These are phyloP conservation scores for Trogon surrucura DNA, from an alignment of 2,113 vertebrate genomes.

Conservation along the genomic window DNA sequence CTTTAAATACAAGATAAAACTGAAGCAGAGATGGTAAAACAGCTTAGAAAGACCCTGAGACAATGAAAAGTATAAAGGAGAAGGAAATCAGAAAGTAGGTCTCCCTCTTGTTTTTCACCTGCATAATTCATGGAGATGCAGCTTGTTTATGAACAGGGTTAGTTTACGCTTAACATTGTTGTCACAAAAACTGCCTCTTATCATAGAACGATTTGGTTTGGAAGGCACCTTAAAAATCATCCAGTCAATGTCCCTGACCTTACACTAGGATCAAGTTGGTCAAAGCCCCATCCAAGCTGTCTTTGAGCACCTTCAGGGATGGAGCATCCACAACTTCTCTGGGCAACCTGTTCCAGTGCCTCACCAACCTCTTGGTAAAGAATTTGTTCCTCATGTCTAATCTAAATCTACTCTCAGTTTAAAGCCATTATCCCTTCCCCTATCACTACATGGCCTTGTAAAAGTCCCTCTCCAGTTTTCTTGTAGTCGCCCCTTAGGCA, in stretches of 20 bases:
- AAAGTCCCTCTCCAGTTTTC: not conserved
- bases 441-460: not conserved
- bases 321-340: not conserved
- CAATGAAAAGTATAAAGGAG: not conserved
- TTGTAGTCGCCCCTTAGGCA: not conserved
- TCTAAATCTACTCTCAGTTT: not conserved
- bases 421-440: not conserved
- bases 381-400: not conserved
- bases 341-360: not conserved
- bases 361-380: not conserved
- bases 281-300: not conserved
- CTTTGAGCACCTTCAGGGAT: not conserved
- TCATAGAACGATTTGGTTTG: not conserved
- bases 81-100: not conserved
- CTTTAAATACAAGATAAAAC: constrained; percentile 13
- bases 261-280: not conserved
- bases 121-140: not conserved
- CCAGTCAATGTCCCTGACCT: not conserved
- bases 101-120: not conserved
- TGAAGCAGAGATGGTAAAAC: not conserved
- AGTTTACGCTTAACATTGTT: too few species aligned
- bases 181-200: too few species aligned
- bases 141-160: too few species aligned
- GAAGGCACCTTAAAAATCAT: not conserved
- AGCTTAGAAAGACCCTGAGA: not conserved